Evolutionary conservation across 2,797 vertebrate genomes (phyloP).

Genomic region (Acanthornis magna): DNA sequence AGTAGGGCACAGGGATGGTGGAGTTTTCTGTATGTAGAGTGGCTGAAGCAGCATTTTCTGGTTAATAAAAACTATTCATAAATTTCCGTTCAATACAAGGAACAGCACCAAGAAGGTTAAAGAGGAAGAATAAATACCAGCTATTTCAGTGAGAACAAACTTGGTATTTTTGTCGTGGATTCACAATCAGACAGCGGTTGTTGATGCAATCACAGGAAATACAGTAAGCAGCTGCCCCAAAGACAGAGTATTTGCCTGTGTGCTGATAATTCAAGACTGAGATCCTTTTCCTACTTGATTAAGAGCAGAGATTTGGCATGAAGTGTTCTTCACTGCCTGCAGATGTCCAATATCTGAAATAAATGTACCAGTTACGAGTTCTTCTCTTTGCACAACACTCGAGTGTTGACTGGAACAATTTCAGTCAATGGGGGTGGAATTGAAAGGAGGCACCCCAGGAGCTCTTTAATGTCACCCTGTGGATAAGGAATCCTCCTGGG

Average conservation of each 20-base stretch:
- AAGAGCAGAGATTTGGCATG: not conserved
- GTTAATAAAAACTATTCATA: constrained; percentile 25
- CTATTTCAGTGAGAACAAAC: not conserved
- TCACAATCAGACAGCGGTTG: not conserved
- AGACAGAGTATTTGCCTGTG: not conserved
- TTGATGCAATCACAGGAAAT: not conserved
- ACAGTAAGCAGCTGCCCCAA: not conserved
- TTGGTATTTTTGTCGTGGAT: not conserved
- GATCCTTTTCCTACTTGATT: not conserved
- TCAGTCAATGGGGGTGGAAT: not conserved
- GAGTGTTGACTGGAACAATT: not conserved
- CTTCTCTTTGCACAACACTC: not conserved
- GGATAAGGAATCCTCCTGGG: not conserved
- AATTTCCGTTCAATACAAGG: not conserved
- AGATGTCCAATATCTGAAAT: not conserved
- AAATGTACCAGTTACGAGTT: not conserved
- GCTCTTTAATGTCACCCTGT: not conserved
- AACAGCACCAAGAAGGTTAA: not conserved
- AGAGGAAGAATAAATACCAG: not conserved
- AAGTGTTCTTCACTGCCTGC: not conserved
- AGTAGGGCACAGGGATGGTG: not conserved
- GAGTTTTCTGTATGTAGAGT: not conserved
- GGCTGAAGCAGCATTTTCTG: constrained; percentile 27
- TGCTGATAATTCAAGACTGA: not conserved
- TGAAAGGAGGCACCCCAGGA: not conserved